Evolutionary conservation across 64 coral and sea anemone genomes (phyloP), one percentile per base, ranked within the genome.

Genomic region (Hydrozoanthus tunicans): DNA sequence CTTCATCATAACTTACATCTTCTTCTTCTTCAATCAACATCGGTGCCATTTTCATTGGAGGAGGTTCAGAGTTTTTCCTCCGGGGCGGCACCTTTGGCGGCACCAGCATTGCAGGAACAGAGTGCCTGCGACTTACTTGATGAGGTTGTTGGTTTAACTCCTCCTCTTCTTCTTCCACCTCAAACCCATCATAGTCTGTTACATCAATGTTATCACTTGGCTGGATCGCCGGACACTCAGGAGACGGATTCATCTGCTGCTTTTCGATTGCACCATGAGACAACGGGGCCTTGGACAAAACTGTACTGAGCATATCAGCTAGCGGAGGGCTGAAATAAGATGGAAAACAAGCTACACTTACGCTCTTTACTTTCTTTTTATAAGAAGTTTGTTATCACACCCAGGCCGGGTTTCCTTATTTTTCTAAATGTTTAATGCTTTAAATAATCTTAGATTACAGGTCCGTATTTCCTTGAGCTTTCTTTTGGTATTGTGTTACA

Each of bases 181-280:
- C 94, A 93, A 95, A 95, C 9, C 94, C 94, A 55, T 95, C 79
- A 82, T 93, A 77, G 4, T 95, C 94, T 10, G 91, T 93, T 20
- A 95, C 94, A 69, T 95, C 94, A 82, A 88, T 81, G 80, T 91
- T 91, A 26, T 94, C 77, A 55, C 11, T 90, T 24, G 73, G 84
- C 73, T 74, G 67, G 54, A 88, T 59, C 55, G 59, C 73, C 4
- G 69, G 84, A 7, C 68, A 74, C 53, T 88, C 84, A 25, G 53
- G 56, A 13, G 68, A 56, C 7, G 69, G 84, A 43, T 32, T 55
- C 7, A 1, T 8, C 15, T 73, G 68, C 56, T 59, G 84, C 11
- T 74, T 73, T 25, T 59, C 69, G 74, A 43, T 88, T 3, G 60
- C 6, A 10, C 74, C 69, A 59, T 15, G 55, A 73, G 69, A 13